Percentiles rank a stretch among this genome's conserved stretches.
Conservation (phyloP, 2,888 invertebrate species). For the Nycteola revayana region DNA sequence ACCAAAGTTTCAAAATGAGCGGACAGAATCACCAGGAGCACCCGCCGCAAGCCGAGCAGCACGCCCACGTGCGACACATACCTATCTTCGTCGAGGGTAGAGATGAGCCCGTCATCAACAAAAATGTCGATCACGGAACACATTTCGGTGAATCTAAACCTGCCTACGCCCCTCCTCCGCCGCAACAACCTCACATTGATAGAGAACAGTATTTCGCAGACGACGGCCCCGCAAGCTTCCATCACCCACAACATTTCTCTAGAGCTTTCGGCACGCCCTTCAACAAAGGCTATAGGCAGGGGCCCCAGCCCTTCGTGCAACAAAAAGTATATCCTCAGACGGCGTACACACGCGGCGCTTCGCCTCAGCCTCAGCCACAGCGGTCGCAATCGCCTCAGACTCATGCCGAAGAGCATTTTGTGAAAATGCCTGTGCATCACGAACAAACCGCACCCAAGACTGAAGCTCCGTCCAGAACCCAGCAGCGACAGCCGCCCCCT, state of each 20-base stretch:
- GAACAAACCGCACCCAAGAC: constrained; percentile 51
- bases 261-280: constrained; percentile 68
- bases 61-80: constrained; percentile 88
- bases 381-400: constrained; percentile 63
- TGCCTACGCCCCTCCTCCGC: constrained; percentile 52
- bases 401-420: constrained; percentile 61
- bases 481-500: constrained; percentile 47
- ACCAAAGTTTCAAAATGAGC: constrained; percentile 56
- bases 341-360: constrained; percentile 59
- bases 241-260: constrained; percentile 71
- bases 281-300: constrained; percentile 61
- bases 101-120: constrained; percentile 89
- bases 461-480: constrained; percentile 45
- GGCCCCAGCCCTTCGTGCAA: constrained; percentile 76
- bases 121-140: constrained; percentile 69
- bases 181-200: constrained; percentile 58
- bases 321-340: constrained; percentile 70
- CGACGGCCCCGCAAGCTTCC: constrained; percentile 58
- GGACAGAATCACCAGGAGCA: constrained; percentile 53
- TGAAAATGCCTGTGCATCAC: constrained; percentile 66
- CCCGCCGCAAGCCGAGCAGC: constrained; percentile 42
- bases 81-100: constrained; percentile 94
- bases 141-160: constrained; percentile 60
- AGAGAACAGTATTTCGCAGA: constrained; percentile 72
- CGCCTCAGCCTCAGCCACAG: constrained; percentile 69